Percentiles rank a stretch among this genome's conserved stretches.
Evolutionary conservation across 2,797 vertebrate genomes (phyloP).

Genomic region (Enteromius fasciolatus): DNA sequence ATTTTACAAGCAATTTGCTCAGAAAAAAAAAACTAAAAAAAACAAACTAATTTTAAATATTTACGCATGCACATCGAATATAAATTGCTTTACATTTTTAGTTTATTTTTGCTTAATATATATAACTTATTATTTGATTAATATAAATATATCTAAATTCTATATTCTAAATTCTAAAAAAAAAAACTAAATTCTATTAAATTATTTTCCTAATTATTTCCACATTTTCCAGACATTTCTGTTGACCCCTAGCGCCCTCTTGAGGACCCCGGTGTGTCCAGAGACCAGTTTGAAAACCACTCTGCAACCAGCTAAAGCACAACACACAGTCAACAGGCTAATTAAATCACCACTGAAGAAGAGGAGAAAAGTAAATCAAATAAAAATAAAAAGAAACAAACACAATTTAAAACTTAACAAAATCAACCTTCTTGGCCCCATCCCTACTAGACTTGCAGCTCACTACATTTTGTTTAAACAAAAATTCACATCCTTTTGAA

Average conservation of each 20-base stretch:
- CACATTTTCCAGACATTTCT: background rate
- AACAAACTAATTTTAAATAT: background rate
- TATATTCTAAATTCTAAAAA: too few species aligned
- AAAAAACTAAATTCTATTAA: background rate
- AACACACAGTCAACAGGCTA: background rate
- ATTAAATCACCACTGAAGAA: background rate
- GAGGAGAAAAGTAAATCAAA: too few species aligned
- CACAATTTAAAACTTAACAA: background rate
- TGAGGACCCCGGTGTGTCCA: background rate
- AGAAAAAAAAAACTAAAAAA: too few species aligned
- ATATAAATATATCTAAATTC: background rate
- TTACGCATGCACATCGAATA: too few species aligned
- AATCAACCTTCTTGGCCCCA: background rate
- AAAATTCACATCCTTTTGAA: background rate
- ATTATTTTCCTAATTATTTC: background rate
- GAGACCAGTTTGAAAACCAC: background rate
- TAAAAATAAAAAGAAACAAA: background rate
- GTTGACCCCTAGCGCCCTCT: background rate
- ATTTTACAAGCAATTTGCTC: background rate
- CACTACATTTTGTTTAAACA: background rate
- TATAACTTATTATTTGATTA: background rate
- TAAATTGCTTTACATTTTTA: too few species aligned
- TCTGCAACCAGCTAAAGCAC: background rate
- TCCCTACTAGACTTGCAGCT: background rate
- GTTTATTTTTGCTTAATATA: too few species aligned